Percentiles rank a stretch among this genome's conserved stretches.
Evolutionary conservation across 2,888 invertebrate genomes (phyloP).

Genomic region (Trichogramma dendrolimi): DNA sequence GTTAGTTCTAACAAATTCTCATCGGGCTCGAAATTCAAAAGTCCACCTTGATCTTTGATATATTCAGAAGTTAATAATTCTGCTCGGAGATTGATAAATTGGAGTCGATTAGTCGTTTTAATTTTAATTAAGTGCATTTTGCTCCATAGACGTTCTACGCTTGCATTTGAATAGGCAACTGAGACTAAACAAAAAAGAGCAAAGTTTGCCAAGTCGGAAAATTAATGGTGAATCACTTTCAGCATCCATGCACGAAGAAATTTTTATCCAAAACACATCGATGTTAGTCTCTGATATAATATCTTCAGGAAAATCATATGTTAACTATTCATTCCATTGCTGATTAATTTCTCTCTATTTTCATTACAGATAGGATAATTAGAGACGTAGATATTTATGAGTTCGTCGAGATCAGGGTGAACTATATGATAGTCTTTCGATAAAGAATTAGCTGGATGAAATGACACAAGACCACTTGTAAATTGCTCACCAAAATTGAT

Average conservation of each 20-base stretch:
- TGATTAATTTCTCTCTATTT: background rate
- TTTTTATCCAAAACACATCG: background rate
- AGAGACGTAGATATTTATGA: background rate
- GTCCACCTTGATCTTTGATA: background rate
- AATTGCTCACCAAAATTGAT: background rate
- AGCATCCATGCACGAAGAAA: background rate
- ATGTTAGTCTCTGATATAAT: background rate
- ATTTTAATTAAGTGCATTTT: background rate
- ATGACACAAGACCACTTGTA: background rate
- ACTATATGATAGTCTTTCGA: background rate
- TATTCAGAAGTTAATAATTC: background rate
- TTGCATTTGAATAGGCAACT: constrained; percentile 1
- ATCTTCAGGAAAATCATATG: background rate
- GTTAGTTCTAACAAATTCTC: background rate
- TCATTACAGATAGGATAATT: background rate
- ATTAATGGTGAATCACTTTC: background rate
- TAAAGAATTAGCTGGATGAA: background rate
- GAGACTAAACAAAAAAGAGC: background rate
- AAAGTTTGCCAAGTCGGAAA: background rate
- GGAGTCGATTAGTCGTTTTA: background rate
- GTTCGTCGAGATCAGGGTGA: background rate
- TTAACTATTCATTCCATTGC: background rate
- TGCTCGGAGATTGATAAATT: background rate
- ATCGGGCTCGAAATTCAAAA: background rate
- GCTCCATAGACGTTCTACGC: background rate